Evolutionary conservation across 2,797 vertebrate genomes (phyloP), one percentile per base, ranked within the genome.

Genomic region (Pangasius djambal): DNA sequence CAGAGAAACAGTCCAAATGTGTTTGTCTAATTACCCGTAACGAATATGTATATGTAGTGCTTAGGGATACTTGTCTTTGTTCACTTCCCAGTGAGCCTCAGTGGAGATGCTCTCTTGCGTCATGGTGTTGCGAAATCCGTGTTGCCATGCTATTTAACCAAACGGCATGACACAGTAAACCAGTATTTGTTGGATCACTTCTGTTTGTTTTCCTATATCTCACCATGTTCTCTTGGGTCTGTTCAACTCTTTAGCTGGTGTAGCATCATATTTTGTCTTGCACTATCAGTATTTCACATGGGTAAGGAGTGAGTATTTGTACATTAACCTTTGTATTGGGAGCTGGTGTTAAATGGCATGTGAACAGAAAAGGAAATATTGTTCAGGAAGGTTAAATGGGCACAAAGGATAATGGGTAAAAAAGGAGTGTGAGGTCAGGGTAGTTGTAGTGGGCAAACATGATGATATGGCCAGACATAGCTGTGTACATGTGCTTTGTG

Each of bases 351-450:
- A 90, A 93, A 91, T 69, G 86, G 84, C 86, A 87, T 91, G 77
- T 50, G 61, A 77, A 70, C 74, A 50, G 34, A 83, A 78, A 74
- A 90, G 92, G 90, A 91, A 92, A 55, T 52, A 48, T 81, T 89
- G n/a, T 44, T 79, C 55, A 70, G 50, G 86, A 89, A 75, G 67
- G 50, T 89, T 86, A 37, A 83, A 57, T 74, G 61, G 37, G 85
- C 67, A 63, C 40, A 9, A 40, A 63, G 77, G 55, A 83, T 83
- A 81, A 65, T 57, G 75, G 65, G 63, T 65, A 75, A 65, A 86
- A 82, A 55, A 86, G 86, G 34, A 69, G 69, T 77, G 40, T 89
- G 94, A 93, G 95, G 93, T 90, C 93, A 94, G 93, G 93, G 94
- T 93, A 93, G 92, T 92, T 92, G 91, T 70, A 50, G n/a, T 50